phyloP scores from a whole-genome alignment of 2,797 vertebrate genomes.

The Discoglossus pictus region DNA sequence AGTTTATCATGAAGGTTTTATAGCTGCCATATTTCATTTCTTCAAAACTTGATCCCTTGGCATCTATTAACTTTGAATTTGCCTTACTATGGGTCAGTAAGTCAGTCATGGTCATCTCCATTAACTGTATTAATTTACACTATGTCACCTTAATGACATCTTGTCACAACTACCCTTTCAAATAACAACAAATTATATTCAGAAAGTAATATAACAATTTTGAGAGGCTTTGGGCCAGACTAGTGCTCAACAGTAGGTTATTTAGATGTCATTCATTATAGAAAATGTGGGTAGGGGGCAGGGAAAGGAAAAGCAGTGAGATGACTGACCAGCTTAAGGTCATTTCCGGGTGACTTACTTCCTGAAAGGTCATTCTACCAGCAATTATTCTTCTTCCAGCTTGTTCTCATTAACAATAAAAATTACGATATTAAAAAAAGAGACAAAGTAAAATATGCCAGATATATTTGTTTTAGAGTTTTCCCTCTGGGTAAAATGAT shows the following conservation, averaged over 20 bases:
- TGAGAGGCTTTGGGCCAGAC: constrained; percentile 64
- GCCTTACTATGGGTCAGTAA: constrained; percentile 86
- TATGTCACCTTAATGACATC: constrained; percentile 84
- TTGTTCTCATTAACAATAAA: constrained; percentile 79
- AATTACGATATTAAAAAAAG: constrained; percentile 72
- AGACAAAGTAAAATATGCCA: constrained; percentile 78
- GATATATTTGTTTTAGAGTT: constrained; percentile 67
- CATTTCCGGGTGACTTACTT: constrained; percentile 78
- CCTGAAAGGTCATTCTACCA: constrained; percentile 73
- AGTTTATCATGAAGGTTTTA: constrained; percentile 83
- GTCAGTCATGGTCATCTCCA: constrained; percentile 81
- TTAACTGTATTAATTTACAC: constrained; percentile 81
- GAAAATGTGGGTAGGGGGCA: constrained; percentile 39
- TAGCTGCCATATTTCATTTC: constrained; percentile 81
- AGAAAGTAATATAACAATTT: constrained; percentile 74
- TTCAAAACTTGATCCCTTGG: constrained; percentile 81
- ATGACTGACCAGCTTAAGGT: constrained; percentile 61
- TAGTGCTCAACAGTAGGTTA: constrained; percentile 57
- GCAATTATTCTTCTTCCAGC: constrained; percentile 66
- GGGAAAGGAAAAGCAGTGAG: constrained; percentile 41
- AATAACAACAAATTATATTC: constrained; percentile 73
- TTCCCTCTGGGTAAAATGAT: constrained; percentile 35
- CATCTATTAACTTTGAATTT: constrained; percentile 86
- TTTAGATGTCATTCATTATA: constrained; percentile 56
- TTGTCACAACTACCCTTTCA: constrained; percentile 81